Base-by-base conservation (phyloP, 2,797 vertebrate species). In the Cyclura pinguis region DNA sequence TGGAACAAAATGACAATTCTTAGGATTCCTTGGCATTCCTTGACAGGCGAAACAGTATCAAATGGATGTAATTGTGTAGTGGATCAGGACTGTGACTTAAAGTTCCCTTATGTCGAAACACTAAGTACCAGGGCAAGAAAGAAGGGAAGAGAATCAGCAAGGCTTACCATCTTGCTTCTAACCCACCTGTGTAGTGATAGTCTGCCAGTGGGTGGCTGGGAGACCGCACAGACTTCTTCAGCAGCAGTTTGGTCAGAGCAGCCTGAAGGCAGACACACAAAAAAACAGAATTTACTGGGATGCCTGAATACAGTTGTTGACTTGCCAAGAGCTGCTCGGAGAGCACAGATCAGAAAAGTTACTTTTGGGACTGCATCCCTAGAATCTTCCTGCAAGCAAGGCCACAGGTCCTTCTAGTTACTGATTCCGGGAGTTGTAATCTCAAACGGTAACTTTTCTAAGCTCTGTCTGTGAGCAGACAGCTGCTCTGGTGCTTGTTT, bases 171-270 rank as follows among this genome's bases (percentile, higher is more conserved):
- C 9, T 32, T 50, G 13, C 22, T 3, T 52, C 85, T 88, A 91
- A 89, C 96, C 91, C 94, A 99, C 99, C 99, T 96, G 98, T 99
- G 98, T 99, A 99, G 97, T 99, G 99, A 95, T 99, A 99, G 91
- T 97, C 96, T 76, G 97, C 97, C 92, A 99, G 96, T 10, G 97
- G 97, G 92, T 99, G 98, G 62, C 96, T 95, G 91, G 97, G 97
- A 0, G 97, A 96, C 91, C 98, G 97, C 90, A 98, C 93, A 5
- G 98, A 98, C 80, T 93, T 98, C 96, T 96, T 98, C 96, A 99
- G 92, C 85, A 99, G 97, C 96, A 99, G 97, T 88, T 98, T 97
- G 86, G 97, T 97, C 94, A 99, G 97, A 57, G 98, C 97, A 84
- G 97, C 98, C 99, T 99, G 94, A 72, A 85, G 42, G 52, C 91